Evolutionary conservation across 2,113 vertebrate species (phyloP), one percentile per base, ranked within the genome.

Genomic region (Gallinago paraguaiae): DNA sequence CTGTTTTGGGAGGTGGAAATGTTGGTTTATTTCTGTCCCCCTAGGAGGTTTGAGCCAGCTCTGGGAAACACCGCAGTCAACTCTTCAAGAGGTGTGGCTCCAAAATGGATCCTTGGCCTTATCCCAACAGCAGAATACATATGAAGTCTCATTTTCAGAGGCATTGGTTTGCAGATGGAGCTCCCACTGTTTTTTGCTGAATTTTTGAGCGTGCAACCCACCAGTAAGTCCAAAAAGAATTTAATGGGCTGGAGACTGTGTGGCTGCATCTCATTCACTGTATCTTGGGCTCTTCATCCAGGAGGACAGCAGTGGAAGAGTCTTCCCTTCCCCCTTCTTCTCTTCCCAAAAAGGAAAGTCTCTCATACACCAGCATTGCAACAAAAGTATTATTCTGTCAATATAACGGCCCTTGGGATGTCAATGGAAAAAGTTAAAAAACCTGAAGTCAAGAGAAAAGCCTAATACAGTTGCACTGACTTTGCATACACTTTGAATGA

Each of bases 401-500:
- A 89, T 91, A 76, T 76, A 89, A 69, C 23, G 93, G 88, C 94
- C 97, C 97, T 98, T 97, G 96, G 93, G 95, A 97, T 96, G 92
- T 96, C 95, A 94, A 17, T 86, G 94, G 92, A 87, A 96, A 92
- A 96, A 95, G 82, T 97, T 94, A 82, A 96, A 96, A 97, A 97
- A 96, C 48, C 94, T 96, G 30, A 68, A 98, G 97, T 96, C 87
- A 96, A 97, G 92, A 97, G 61, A 89, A 89, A 79, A 95, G 69
- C 96, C 93, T 97, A 92, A 97, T 96, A 93, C 75, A 72, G 90
- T 96, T 93, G 90, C 81, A 61, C 83, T 97, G 95, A 96, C 96
- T 97, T 95, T 97, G 90, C 90, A 88, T 98, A 94, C 90, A 93
- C 95, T 97, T 97, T 97, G 89, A 96, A 92, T 96, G 95, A 97